phyloP scores from a whole-genome alignment of 2,113 vertebrate species.

The Gyps fulvus region DNA sequence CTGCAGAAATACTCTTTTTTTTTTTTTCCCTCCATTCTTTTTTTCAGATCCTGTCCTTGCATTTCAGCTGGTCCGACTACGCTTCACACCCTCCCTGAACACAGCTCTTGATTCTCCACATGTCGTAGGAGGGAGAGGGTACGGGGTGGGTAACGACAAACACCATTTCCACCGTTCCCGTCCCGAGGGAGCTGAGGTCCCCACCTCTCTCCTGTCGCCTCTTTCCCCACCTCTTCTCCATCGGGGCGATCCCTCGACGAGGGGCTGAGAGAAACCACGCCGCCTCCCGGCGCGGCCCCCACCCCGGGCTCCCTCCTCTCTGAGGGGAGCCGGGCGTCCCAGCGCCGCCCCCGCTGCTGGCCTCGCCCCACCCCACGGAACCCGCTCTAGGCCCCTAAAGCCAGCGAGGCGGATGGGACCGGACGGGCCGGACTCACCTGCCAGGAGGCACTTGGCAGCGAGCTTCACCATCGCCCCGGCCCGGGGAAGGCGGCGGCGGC shows the following conservation, averaged over 20 bases:
- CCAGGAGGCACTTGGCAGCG: slow-evolving; percentile 77
- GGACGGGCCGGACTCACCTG: slow-evolving; percentile 70
- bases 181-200: background rate
- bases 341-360: background rate
- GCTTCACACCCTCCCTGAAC: background rate
- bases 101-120: background rate
- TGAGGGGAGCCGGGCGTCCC: background rate
- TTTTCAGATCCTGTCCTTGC: no score
- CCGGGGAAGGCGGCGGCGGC: no score
- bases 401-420: background rate
- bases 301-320: background rate
- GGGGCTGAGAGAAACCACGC: background rate
- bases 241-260: background rate
- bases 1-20: background rate
- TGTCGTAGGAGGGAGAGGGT: fast-evolving
- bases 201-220: background rate
- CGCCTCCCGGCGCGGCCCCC: background rate
- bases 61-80: background rate
- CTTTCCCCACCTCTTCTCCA: background rate
- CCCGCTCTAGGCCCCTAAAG: background rate
- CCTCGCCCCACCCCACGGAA: background rate
- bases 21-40: no score
- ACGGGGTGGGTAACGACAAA: background rate
- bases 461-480: slow-evolving; percentile 72
- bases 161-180: fast-evolving